phyloP scores from a whole-genome alignment of 2,888 invertebrate species.

The Microplitis deprimator region DNA sequence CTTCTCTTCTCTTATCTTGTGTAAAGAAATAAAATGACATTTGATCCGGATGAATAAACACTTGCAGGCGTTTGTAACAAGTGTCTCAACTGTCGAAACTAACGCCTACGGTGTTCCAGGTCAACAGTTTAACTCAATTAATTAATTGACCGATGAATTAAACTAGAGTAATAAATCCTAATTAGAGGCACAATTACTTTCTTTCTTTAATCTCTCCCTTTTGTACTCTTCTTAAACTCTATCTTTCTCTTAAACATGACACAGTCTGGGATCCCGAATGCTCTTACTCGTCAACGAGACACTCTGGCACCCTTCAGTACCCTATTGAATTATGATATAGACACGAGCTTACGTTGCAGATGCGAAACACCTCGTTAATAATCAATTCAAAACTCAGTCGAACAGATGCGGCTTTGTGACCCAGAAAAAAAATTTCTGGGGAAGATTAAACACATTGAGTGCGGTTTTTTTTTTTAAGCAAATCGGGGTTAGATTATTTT shows the following conservation, averaged over 20 bases:
- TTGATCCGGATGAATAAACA: slow-evolving; percentile 22
- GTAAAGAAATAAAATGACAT: slow-evolving; percentile 13
- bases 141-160: slow-evolving; percentile 37
- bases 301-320: not conserved
- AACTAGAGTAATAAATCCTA: slow-evolving; percentile 32
- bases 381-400: slow-evolving; percentile 19
- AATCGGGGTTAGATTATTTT: slow-evolving; percentile 4
- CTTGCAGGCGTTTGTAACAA: not conserved
- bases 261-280: not conserved
- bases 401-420: slow-evolving; percentile 35
- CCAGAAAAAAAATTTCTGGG: slow-evolving; percentile 18
- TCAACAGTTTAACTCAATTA: slow-evolving; percentile 41
- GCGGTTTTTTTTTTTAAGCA: not conserved
- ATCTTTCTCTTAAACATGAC: not conserved
- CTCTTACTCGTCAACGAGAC: not conserved
- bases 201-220: not conserved
- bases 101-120: slow-evolving; percentile 31
- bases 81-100: slow-evolving; percentile 27
- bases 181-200: slow-evolving; percentile 8
- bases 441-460: not conserved
- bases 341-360: slow-evolving; percentile 2
- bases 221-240: not conserved
- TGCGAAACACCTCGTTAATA: slow-evolving; percentile 31
- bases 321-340: not conserved
- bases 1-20: not conserved